phyloP scores from a whole-genome alignment of 1,140 invertebrate genomes.

The Phthorimaea operculella region DNA sequence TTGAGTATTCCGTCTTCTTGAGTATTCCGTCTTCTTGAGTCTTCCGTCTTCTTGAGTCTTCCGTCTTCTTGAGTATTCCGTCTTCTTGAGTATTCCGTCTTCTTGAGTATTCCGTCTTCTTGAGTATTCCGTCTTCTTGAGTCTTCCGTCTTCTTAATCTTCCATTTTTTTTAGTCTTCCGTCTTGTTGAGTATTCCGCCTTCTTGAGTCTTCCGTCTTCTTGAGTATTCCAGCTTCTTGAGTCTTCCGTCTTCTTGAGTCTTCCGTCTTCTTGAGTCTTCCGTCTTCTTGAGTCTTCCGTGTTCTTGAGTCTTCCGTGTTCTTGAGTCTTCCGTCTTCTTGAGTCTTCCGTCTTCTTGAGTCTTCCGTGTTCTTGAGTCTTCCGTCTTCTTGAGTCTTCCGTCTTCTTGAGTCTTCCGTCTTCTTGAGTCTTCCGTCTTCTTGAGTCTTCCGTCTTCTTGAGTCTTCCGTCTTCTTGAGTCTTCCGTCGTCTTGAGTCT shows the following conservation, averaged over 20 bases:
- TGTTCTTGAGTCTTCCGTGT: too few relatives aligned
- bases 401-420: neutral
- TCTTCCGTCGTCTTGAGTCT: neutral
- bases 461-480: neutral
- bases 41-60: conserved; percentile 1
- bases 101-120: neutral
- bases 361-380: too few relatives aligned
- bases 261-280: too few relatives aligned
- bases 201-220: neutral
- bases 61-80: neutral
- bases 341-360: too few relatives aligned
- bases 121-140: neutral
- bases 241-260: neutral
- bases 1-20: neutral
- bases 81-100: neutral
- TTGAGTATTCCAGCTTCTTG: neutral
- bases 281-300: too few relatives aligned
- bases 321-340: too few relatives aligned
- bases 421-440: neutral
- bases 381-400: neutral
- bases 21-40: neutral
- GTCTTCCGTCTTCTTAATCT: neutral
- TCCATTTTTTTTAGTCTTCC: neutral
- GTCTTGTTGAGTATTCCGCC: neutral
- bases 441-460: neutral